These are phyloP conservation scores for Callipepla californica DNA, from an alignment of 2,113 vertebrate genomes.

Conservation along the genomic window DNA sequence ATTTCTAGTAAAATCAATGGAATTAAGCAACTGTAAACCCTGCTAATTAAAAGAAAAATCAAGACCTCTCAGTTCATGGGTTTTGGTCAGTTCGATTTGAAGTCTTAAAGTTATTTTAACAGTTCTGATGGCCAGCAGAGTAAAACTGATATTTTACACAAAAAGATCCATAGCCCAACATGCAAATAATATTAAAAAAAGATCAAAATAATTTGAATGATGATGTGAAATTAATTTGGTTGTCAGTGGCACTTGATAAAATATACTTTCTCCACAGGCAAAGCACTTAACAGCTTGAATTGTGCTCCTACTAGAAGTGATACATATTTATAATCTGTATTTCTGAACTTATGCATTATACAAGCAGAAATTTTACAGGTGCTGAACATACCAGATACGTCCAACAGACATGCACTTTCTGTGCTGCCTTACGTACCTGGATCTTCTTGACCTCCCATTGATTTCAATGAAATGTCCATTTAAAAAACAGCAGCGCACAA, in stretches of 20 bases:
- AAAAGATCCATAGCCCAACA: neutral
- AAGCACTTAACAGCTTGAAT: neutral
- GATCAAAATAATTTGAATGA: constrained; percentile 19
- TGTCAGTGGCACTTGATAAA: neutral
- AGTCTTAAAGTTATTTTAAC: neutral
- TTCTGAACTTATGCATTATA: neutral
- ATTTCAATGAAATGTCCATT: constrained; percentile 78
- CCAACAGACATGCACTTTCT: constrained; percentile 65
- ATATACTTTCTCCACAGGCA: constrained; percentile 12
- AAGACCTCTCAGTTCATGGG: neutral
- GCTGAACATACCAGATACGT: constrained; percentile 67
- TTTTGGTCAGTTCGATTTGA: neutral
- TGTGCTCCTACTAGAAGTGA: neutral
- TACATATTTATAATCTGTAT: neutral
- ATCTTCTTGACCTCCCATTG: constrained; percentile 75
- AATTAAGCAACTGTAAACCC: neutral
- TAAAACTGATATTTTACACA: neutral
- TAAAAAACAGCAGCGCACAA: constrained; percentile 79
- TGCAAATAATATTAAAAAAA: constrained; percentile 17
- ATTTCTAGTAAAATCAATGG: constrained; percentile 57
- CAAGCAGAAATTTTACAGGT: constrained; percentile 25
- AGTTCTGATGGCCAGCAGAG: constrained; percentile 8
- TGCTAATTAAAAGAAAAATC: constrained; percentile 31
- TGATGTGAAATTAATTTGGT: neutral
- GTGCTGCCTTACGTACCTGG: constrained; percentile 77